Evolutionary conservation across 2,888 invertebrate species (phyloP), one percentile per base, ranked within the genome.

Genomic region (Caenorhabditis zanzibari): DNA sequence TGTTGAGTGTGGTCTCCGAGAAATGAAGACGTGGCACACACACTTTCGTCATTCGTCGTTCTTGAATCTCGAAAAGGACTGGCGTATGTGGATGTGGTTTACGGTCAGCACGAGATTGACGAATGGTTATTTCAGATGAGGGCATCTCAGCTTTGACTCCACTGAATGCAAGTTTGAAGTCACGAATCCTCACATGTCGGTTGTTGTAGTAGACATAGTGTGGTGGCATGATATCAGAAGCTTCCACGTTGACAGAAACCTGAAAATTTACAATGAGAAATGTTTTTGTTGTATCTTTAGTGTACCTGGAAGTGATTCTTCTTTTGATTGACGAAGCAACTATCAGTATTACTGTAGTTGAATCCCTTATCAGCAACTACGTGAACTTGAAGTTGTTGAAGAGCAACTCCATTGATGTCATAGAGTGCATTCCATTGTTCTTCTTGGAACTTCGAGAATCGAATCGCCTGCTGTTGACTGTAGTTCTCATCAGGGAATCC

Each of bases 331-430:
- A 99, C 98, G 93, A 98, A 98, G 0, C 98, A 96, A 91, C 98
- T 97, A 93, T 98, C 98, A 16, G 96, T 96, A 92, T 96, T 96
- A 2, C 97, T 97, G 93, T 96, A 98, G 94, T 98, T 98, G 94
- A 99, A 99, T 0, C 98, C 98, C 93, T 99, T 99, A 93, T 99
- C 98, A 0, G 98, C 98, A 86, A 98, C 97, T 0, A 99, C 97
- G 68, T 96, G 95, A 93, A 93, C 94, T 35, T 75, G 69, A 26
- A 89, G 74, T 59, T 88, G 85, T 28, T 85, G 75, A 12, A 88
- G 79, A 9, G 82, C 86, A 28, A 84, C 68, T 7, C 87, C 88
- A 44, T 88, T 85, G 22, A 68, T 72, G 73, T 91, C 91, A 80
- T 87, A 91, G 7, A 92, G 85, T 22, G 81, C 68, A 47, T 88